A percentile compares a stretch with the other conserved stretches of the same genome.
Conservation (phyloP, 2,113 vertebrate species). For the Aegithalos caudatus region DNA sequence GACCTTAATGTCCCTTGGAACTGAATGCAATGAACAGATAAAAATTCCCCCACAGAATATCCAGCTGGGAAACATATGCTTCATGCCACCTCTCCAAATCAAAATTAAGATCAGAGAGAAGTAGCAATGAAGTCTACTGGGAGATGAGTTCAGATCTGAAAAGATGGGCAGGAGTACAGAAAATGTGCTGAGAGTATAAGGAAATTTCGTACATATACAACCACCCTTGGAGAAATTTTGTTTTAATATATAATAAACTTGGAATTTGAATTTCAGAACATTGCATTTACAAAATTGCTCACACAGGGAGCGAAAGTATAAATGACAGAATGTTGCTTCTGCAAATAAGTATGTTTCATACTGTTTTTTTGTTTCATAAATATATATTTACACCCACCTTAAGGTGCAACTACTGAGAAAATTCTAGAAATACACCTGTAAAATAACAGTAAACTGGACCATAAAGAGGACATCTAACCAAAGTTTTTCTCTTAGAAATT, state of each 20-base stretch:
- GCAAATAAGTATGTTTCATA: background rate
- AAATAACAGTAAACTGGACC: background rate
- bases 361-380: background rate
- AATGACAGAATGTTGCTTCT: background rate
- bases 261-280: background rate
- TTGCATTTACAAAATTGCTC: background rate
- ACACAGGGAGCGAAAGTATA: background rate
- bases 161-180: background rate
- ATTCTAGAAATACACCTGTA: background rate
- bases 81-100: constrained; percentile 1
- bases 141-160: background rate
- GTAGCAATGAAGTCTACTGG: background rate
- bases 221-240: background rate
- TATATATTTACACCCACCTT: background rate
- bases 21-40: background rate
- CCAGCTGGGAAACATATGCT: background rate
- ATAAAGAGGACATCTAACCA: background rate
- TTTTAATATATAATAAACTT: background rate
- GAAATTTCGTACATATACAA: background rate
- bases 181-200: background rate
- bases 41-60: background rate
- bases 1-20: background rate
- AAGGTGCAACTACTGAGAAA: background rate
- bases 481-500: background rate
- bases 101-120: constrained; percentile 20